These are phyloP conservation scores for Falco concolor DNA, from an alignment of 2,797 vertebrate species.

Conservation along the genomic window DNA sequence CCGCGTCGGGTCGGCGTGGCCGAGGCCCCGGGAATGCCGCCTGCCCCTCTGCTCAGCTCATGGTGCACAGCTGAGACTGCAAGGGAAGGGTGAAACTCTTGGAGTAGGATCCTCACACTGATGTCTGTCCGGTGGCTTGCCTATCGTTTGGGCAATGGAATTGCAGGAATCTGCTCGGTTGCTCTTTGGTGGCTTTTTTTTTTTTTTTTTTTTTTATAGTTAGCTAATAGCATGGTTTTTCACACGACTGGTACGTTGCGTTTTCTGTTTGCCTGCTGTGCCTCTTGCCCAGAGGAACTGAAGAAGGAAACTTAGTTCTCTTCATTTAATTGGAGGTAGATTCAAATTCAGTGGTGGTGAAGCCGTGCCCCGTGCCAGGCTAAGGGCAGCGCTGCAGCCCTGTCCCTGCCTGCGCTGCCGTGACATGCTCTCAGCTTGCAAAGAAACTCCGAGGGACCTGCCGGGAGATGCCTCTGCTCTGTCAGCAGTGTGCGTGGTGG, in stretches of 20 bases:
- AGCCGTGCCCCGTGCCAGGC: neutral
- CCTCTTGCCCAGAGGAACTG: constrained; percentile 50
- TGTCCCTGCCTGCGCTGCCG: neutral
- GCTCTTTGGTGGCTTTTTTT: neutral
- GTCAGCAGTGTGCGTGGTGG: neutral
- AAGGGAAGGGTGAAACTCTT: neutral
- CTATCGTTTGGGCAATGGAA: neutral
- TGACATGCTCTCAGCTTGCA: neutral
- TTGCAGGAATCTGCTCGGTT: neutral
- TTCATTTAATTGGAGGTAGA: constrained; percentile 22
- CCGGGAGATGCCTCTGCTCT: neutral
- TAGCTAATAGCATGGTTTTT: neutral
- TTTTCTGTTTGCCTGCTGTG: constrained; percentile 58
- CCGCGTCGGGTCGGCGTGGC: neutral
- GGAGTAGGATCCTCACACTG: neutral
- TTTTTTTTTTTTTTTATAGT: neutral
- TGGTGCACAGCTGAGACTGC: neutral
- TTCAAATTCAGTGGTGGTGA: neutral
- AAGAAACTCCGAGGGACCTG: neutral
- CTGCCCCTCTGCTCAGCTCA: neutral
- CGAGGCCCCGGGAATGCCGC: neutral
- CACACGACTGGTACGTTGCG: neutral
- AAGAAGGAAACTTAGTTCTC: constrained; percentile 4
- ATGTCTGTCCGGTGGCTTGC: neutral
- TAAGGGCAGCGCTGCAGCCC: neutral